Base-by-base conservation (phyloP, 2,113 vertebrate genomes). In the Balaeniceps rex region DNA sequence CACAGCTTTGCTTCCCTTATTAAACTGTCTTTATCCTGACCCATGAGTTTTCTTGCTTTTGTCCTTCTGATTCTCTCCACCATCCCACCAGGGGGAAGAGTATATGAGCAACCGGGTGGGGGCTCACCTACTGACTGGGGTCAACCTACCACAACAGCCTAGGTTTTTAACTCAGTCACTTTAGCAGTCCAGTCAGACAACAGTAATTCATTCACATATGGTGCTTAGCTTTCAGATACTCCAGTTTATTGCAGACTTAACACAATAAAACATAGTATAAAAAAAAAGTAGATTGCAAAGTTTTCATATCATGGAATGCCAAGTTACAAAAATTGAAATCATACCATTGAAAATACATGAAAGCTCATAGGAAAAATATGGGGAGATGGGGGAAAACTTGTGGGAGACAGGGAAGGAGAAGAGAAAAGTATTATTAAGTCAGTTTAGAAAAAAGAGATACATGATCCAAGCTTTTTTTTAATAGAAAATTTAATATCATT, bases 401-500 rank as follows among this genome's bases (percentile, higher is more conserved):
- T 51, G 15, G 8, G 33, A 88, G 33, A 89, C 3, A 42, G 11
- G 16, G 19, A 84, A 74, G 29, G 44, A 85, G 1, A 14, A 61
- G 18, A 65, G 13, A 88, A 85, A 92, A 78, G 63, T 44, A 84
- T 10, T 34, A 64, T 10, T 34, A 64, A 82, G 61, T 88, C 34
- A 83, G 34, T 90, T 87, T 44, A 19, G 85, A 14, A 60, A 26
- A 26, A 33, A 83, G 11, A 77, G 6, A 79, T 42, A 31, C 7
- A 7, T 12, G 19, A 95, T 42, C 12, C 47, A 89, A 74, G 79
- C 7, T 71, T 90, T 57, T 93, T 91, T 47, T 47, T 11, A 91
- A 90, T 86, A 93, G 51, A 96, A 95, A 96, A 96, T 96, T 95
- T 96, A 96, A 70, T 95, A 82, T n/a, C n/a, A 68, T 83, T 77